Base-by-base conservation (phyloP, 92 coral and sea anemone species). In the Virgularia gustaviana region DNA sequence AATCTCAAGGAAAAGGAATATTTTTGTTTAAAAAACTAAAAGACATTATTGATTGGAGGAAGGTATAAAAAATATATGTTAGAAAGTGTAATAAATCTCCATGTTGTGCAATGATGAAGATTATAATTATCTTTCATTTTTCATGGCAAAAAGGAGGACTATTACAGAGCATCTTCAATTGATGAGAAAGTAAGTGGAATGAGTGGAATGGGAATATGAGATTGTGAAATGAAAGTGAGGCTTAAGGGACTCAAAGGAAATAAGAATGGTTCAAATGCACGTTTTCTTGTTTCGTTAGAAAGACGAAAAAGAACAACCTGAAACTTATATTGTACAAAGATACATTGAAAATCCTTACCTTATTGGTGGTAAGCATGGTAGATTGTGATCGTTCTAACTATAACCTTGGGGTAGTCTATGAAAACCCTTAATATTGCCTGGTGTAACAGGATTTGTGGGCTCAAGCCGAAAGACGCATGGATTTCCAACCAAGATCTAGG, bases 1-100 rank as follows among this genome's bases (percentile, higher is more conserved):
- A 85, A 80, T 91, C 97, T 4, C 97, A 91, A 79, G 97, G 97
- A 24, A 91, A 91, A 78, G 97, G 97, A 12, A 91, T 91, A 20
- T 91, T 91, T 65, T 79, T 91, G 64, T 91, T 91, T 52, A 89
- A 89, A 76, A 91, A 89, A 71, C 84, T 91, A 1, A 91, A 91
- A 56, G 96, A 91, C 35, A 91, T 91, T 25, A 90, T 81, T 81
- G 97, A 90, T 47, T 90, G 97, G 97, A 85, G 73, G 78, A 90
- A 90, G 97, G 95, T 90, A 65, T 49, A 63, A 13, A 7, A 38
- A n/a, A n/a, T n/a, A n/a, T n/a, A n/a, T n/a, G n/a, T n/a, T n/a
- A n/a, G n/a, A n/a, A n/a, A n/a, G n/a, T n/a, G n/a, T n/a, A n/a
- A n/a, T n/a, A n/a, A n/a, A n/a, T n/a, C n/a, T n/a, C n/a, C n/a